A percentile compares a stretch with the other conserved stretches of the same genome.
Evolutionary conservation across 2,113 vertebrate genomes (phyloP).

Genomic region (Cettia cetti): DNA sequence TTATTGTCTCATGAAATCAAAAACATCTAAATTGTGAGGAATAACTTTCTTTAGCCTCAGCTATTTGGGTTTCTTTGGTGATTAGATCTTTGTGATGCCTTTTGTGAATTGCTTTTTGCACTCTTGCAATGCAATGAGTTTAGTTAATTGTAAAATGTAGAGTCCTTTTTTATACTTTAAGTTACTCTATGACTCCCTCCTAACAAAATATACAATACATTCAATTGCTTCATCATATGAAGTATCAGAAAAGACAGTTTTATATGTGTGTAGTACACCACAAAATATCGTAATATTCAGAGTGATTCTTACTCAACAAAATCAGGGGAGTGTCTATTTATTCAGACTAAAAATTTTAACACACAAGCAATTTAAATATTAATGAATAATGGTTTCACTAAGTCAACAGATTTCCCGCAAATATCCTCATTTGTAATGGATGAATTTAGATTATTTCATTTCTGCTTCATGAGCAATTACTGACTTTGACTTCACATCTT

Average conservation of each 20-base stretch:
- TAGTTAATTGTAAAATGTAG: neutral
- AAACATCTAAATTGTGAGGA: neutral
- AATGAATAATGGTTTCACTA: neutral
- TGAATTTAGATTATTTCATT: neutral
- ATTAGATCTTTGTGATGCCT: neutral
- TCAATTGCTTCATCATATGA: neutral
- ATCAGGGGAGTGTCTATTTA: neutral
- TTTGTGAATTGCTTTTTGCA: neutral
- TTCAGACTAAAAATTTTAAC: neutral
- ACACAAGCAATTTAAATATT: neutral
- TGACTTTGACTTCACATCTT: neutral
- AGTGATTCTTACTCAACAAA: neutral
- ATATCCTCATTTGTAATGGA: neutral
- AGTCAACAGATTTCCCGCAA: neutral
- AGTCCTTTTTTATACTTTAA: neutral
- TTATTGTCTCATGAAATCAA: neutral
- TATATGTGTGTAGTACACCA: neutral
- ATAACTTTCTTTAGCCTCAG: neutral
- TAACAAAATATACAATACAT: neutral
- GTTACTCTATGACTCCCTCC: fast-evolving
- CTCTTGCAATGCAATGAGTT: neutral
- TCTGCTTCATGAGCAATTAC: neutral
- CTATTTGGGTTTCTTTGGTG: neutral
- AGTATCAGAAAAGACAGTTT: neutral
- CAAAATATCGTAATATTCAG: neutral